These are phyloP conservation scores for Muraenolepis orangiensis DNA, from an alignment of 2,797 vertebrate species.

Conservation along the genomic window DNA sequence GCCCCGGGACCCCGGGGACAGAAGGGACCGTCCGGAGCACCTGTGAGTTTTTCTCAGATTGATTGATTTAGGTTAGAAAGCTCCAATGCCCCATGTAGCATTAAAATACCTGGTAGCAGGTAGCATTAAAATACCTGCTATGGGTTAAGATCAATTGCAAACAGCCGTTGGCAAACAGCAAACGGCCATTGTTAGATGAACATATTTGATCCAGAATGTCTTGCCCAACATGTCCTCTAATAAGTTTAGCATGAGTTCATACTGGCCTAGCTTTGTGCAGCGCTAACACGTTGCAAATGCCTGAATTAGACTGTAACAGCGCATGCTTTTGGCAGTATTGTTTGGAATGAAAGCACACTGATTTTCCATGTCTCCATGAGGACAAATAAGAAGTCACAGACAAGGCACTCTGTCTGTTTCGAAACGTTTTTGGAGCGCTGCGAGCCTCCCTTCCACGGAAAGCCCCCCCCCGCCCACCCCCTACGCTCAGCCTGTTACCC, in stretches of 20 bases:
- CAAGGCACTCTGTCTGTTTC: conserved; percentile 66
- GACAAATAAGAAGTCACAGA: conserved; percentile 74
- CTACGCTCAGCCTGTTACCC: conserved; percentile 57
- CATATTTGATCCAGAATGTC: neutral
- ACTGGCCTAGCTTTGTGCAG: conserved; percentile 49
- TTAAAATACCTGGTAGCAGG: too few relatives aligned
- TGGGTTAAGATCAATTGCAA: neutral
- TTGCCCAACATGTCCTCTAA: neutral
- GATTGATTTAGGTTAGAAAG: neutral
- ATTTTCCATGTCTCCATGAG: conserved; percentile 76
- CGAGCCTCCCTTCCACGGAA: conserved; percentile 54
- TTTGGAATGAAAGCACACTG: conserved; percentile 73
- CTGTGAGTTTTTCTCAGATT: conserved; percentile 60
- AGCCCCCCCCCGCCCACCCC: conserved; percentile 71
- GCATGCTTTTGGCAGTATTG: conserved; percentile 69
- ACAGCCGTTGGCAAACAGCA: too few relatives aligned
- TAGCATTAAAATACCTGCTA: neutral
- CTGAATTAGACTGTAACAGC: conserved; percentile 46
- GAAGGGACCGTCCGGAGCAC: conserved; percentile 68
- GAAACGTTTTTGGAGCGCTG: conserved; percentile 66
- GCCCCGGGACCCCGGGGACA: conserved; percentile 66
- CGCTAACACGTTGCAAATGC: conserved; percentile 57
- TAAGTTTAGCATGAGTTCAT: conserved; percentile 6
- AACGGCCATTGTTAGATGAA: neutral
- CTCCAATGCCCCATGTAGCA: neutral